These are phyloP conservation scores for Sebastes hubbsi DNA, from an alignment of 2,797 vertebrate genomes.

Conservation along the genomic window DNA sequence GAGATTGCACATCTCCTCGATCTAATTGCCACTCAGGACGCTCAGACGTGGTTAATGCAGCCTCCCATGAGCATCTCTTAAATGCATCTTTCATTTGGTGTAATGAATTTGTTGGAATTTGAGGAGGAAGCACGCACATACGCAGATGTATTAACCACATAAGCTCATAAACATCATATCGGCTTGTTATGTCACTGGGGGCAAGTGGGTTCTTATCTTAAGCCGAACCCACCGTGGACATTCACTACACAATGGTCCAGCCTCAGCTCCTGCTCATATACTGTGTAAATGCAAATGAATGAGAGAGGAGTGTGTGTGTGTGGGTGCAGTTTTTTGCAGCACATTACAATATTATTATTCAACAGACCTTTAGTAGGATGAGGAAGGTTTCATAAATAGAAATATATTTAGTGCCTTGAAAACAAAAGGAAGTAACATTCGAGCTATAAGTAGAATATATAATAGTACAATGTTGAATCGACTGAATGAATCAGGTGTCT, in stretches of 20 bases:
- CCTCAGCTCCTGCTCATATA: neutral
- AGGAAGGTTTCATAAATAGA: neutral
- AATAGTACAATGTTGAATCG: neutral
- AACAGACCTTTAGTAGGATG: neutral
- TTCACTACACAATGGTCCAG: neutral
- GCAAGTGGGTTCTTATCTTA: neutral
- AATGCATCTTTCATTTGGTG: neutral
- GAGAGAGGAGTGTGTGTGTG: neutral
- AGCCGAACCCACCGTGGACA: neutral
- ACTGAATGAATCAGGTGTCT: neutral
- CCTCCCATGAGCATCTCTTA: neutral
- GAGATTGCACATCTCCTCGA: neutral
- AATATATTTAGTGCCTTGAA: neutral
- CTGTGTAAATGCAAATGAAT: neutral
- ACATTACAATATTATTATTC: neutral
- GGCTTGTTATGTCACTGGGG: neutral
- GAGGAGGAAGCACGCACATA: neutral
- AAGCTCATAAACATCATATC: neutral
- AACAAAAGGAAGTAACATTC: neutral
- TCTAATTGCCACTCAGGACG: conserved; percentile 5
- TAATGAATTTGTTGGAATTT: neutral
- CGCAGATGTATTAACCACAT: neutral
- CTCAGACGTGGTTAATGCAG: neutral
- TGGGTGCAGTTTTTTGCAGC: neutral
- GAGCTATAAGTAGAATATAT: neutral